Base-by-base conservation (phyloP, 1,140 invertebrate species). In the Camponotus floridanus region DNA sequence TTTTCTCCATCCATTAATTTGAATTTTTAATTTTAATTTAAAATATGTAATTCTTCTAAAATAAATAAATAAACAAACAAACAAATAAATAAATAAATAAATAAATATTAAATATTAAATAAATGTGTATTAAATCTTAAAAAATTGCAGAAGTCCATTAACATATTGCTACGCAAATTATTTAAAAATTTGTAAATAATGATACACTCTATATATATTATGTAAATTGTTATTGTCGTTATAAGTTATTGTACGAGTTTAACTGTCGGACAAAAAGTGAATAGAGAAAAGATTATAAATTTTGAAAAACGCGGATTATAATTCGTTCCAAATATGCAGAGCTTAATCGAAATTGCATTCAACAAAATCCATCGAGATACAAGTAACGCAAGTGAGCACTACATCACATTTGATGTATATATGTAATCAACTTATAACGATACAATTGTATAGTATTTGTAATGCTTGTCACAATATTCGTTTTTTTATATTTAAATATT, bases 271-370 rank as follows among this genome's bases (percentile, higher is more conserved):
- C 18, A 61, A 83, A 73, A 61, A 73, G 26, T 73, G 26, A 13
- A 83, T 42, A 42, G 55, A 42, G 39, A 36, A 73, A 61, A 39
- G n/a, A 83, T 73, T 31, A 36, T 83, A 83, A 73, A 73, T 73
- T 73, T 18, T 45, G 57, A 61, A 73, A 59, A 73, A 73, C 48
- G 26, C 11, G 55, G 55, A 61, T 83, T 83, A 80, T 61, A 83
- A 83, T 73, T 83, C 31, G 68, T 83, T 45, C 57, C 31, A 9
- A n/a, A 48, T 61, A 7, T 73, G 79, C 39, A 73, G 7, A 73
- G 79, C 13, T 73, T 73, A 83, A 83, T 73, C 31, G 68, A 73
- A 61, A 73, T 26, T 36, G 59, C 36, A 51, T 81, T 71, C 9
- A 70, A 76, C 39, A 21, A 83, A 64, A 36, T 73, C 13, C 68